Conservation (phyloP, 30 jellyfish, hydroid and myxozoan species). For the Thelohanellus kitauei region DNA sequence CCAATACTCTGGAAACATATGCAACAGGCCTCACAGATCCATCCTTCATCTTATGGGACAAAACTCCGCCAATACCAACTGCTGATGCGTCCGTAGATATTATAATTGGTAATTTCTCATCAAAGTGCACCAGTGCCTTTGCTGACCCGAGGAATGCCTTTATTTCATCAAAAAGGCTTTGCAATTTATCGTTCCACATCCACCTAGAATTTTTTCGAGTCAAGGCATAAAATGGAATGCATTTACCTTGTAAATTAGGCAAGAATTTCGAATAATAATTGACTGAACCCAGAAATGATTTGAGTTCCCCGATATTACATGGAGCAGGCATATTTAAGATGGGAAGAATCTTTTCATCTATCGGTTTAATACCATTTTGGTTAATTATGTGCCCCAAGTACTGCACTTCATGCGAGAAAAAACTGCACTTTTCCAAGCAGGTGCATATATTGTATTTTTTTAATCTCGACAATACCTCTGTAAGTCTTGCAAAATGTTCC, state of each 20-base stretch:
- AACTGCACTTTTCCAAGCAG: conserved; percentile 4
- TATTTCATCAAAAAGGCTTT: conserved; percentile 2
- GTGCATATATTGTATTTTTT: not conserved
- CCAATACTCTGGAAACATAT: conserved; percentile 12
- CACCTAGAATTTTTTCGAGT: conserved; percentile 2
- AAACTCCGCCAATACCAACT: conserved; percentile 29
- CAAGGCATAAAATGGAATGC: conserved; percentile 8
- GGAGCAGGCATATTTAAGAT: conserved; percentile 12
- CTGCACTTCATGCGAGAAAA: conserved; percentile 2
- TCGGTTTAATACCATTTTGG: conserved; percentile 13
- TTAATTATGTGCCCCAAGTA: conserved; percentile 12
- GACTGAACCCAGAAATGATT: conserved; percentile 12
- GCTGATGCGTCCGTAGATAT: conserved; percentile 21
- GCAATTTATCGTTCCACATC: conserved; percentile 6
- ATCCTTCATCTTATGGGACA: conserved; percentile 13
- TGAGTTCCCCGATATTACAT: conserved; percentile 3
- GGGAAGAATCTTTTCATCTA: conserved; percentile 2
- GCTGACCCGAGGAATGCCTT: conserved; percentile 1
- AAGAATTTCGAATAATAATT: conserved; percentile 11
- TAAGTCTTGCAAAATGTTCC: conserved; percentile 7
- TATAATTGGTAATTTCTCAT: conserved; percentile 5
- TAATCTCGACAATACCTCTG: conserved; percentile 1
- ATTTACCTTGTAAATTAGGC: conserved; percentile 1
- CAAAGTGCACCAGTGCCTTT: conserved; percentile 19
- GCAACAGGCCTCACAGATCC: conserved; percentile 24